These are phyloP conservation scores for Sinocyclocheilus anophthalmus DNA, from an alignment of 2,113 vertebrate species.

Conservation along the genomic window DNA sequence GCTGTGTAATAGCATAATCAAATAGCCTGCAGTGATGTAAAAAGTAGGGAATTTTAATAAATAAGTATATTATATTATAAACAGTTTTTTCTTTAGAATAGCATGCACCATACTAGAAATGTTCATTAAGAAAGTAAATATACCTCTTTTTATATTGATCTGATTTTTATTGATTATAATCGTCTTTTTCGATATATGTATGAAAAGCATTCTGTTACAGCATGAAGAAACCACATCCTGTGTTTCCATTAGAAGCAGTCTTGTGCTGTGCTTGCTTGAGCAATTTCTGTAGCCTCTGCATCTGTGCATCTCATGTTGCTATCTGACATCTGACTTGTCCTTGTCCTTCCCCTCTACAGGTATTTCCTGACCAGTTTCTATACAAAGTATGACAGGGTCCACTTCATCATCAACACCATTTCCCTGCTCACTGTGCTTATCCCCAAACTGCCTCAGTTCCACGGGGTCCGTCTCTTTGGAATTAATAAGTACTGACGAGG, in stretches of 20 bases:
- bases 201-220: neutral
- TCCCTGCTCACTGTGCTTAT: conserved; percentile 95
- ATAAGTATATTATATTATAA: too few relatives aligned
- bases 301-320: conserved; percentile 19
- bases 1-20: neutral
- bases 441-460: conserved; percentile 95
- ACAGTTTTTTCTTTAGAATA: neutral
- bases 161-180: neutral
- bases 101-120: neutral
- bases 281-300: neutral
- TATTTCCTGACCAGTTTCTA: conserved; percentile 99
- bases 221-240: conserved; percentile 19
- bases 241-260: neutral
- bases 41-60: too few relatives aligned
- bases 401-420: conserved; percentile 93
- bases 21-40: too few relatives aligned
- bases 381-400: conserved; percentile 93
- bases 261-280: conserved; percentile 6
- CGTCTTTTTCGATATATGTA: neutral
- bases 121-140: neutral
- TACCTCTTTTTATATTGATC: neutral
- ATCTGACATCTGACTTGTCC: conserved; percentile 11
- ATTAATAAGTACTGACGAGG: conserved; percentile 92
- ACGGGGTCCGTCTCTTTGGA: conserved; percentile 95
- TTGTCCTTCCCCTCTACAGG: conserved; percentile 68